Evolutionary conservation across 64 coral and sea anemone species (phyloP), one percentile per base, ranked within the genome.

Genomic region (Stichodactyla helianthus): DNA sequence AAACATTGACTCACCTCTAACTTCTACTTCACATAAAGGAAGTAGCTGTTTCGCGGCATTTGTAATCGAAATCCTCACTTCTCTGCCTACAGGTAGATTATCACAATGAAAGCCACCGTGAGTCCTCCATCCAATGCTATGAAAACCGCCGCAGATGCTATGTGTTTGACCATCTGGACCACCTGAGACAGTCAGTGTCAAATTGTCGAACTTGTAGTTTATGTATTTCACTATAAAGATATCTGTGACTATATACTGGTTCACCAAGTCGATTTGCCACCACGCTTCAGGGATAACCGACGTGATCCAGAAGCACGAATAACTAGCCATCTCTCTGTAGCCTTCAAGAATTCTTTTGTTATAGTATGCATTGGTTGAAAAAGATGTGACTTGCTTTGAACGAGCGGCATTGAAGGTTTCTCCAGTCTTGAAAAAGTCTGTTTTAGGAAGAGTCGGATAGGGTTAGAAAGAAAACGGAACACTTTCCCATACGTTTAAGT

Each of bases 1-100:
- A 44, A 44, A 44, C 35, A 44, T 44, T 52, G 12, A 84, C 55
- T 63, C 14, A 84, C 83, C 83, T 62, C 53, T 60, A 6, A 84
- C 83, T 84, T 84, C 83, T 44, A 84, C 55, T 63, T 57, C 83
- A 63, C 83, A 84, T 23, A 84, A 50, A 54, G 4, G 15, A 84
- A 84, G 14, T 5, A 6, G 20, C 13, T 17, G 26, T 62, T 19
- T 52, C 20, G 50, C 17, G 5, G 10, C 18, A 58, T 9, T 58
- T 15, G 1, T 53, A 0, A 54, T 5, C 53, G 78, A 51, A 54
- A 81, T 51, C 7, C 6, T 81, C n/a, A 81, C 31, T 23, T 9
- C 2, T 6, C 51, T 14, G 8, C 78, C 78, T 52, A 18, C 50
- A 7, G 78, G 78, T 50, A 17, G 78, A 81, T 81, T 20, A 13